Evolutionary conservation across 2,888 invertebrate genomes (phyloP).

Genomic region (Chaetogeoica ovagalla): DNA sequence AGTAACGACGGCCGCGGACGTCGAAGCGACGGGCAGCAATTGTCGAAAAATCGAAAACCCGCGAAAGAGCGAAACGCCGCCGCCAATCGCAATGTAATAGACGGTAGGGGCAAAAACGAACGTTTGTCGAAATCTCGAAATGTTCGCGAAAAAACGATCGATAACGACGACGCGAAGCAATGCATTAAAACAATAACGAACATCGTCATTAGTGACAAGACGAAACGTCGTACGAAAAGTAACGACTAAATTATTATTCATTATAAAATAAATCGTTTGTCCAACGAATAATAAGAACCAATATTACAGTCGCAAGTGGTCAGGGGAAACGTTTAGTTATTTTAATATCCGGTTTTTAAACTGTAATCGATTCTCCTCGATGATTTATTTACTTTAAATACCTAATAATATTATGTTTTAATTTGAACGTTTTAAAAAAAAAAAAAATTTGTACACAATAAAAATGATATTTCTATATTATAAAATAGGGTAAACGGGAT

Average conservation of each 20-base stretch:
- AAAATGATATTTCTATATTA: too few species aligned
- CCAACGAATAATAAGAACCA: not conserved
- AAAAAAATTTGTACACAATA: too few species aligned
- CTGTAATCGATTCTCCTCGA: too few species aligned
- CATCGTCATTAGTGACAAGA: not conserved
- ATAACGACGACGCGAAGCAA: not conserved
- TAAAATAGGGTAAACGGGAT: too few species aligned
- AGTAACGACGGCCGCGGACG: too few species aligned
- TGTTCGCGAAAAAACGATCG: not conserved
- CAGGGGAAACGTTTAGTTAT: not conserved
- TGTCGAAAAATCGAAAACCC: not conserved
- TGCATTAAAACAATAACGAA: not conserved
- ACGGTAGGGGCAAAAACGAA: not conserved
- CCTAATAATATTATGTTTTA: too few species aligned
- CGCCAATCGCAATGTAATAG: not conserved
- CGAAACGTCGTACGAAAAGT: not conserved
- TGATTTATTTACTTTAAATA: too few species aligned
- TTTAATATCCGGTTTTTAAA: not conserved
- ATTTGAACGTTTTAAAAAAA: too few species aligned
- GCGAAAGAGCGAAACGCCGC: not conserved
- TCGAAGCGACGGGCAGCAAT: not conserved
- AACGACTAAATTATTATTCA: not conserved
- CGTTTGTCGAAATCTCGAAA: not conserved
- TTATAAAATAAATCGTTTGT: not conserved
- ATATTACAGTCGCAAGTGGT: not conserved